Conservation (phyloP, 2,888 invertebrate genomes). For the Lymantria dispar region DNA sequence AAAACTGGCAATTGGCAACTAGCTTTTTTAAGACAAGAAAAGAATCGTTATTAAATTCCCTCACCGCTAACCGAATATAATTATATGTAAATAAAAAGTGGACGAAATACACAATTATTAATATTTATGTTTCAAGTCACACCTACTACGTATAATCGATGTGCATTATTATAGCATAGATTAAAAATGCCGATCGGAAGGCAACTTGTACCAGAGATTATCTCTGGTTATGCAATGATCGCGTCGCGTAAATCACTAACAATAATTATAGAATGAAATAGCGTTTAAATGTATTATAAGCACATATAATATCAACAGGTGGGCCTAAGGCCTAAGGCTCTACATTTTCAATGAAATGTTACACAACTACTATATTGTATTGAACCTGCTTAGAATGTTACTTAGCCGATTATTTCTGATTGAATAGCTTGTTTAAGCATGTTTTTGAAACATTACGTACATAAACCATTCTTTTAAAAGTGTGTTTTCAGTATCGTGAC, state of each 20-base stretch:
- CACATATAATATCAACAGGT: conserved; percentile 18
- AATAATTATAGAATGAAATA: conserved; percentile 33
- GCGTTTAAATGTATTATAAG: conserved; percentile 9
- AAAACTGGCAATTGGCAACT: too few relatives aligned
- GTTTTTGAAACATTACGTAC: too few relatives aligned
- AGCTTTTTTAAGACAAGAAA: not conserved
- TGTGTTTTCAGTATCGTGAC: too few relatives aligned
- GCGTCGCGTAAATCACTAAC: conserved; percentile 45
- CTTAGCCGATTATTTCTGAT: not conserved
- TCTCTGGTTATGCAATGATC: conserved; percentile 43
- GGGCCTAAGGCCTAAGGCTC: conserved; percentile 35
- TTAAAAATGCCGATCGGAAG: conserved; percentile 42
- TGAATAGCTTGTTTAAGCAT: too few relatives aligned
- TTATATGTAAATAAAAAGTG: conserved; percentile 17
- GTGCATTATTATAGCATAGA: conserved; percentile 48
- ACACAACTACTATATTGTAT: conserved; percentile 19
- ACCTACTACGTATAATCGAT: conserved; percentile 36
- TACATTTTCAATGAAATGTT: conserved; percentile 29
- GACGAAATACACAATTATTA: conserved; percentile 28
- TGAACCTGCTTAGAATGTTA: conserved; percentile 27
- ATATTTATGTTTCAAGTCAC: conserved; percentile 35
- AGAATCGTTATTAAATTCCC: conserved; percentile 7
- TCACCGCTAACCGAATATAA: conserved; percentile 7
- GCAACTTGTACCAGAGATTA: conserved; percentile 47
- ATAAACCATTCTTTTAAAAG: too few relatives aligned